Conservation (phyloP, 2,888 invertebrate genomes). For the Pyrrhosoma nymphula region DNA sequence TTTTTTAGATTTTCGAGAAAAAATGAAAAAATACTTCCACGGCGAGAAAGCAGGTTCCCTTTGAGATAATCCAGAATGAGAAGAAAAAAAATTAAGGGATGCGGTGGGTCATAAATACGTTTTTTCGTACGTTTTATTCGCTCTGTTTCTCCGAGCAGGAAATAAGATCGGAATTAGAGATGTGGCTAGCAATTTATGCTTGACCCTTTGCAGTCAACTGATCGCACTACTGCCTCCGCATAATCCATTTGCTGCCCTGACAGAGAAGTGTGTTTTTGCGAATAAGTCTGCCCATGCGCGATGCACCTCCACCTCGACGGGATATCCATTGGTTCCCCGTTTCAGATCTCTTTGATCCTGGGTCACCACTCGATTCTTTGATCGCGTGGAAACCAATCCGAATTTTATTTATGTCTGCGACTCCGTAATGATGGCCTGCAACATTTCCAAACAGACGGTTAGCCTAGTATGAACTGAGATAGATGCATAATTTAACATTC, state of each 20-base stretch:
- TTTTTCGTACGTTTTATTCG: background rate
- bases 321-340: background rate
- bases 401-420: background rate
- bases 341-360: background rate
- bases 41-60: background rate
- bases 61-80: background rate
- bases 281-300: background rate
- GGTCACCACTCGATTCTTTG: background rate
- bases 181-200: background rate
- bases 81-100: background rate
- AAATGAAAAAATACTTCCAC: background rate
- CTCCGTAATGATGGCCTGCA: background rate
- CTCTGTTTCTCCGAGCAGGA: constrained; percentile 20
- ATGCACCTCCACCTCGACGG: background rate
- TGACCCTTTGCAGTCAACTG: background rate
- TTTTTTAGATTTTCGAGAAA: background rate
- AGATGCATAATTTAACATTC: background rate
- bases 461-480: background rate
- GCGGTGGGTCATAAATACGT: background rate
- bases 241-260: background rate
- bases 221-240: background rate
- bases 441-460: background rate
- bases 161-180: constrained; percentile 21
- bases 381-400: background rate
- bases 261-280: background rate